These are phyloP conservation scores for Siphonodentalium dalli DNA, from an alignment of 2,888 invertebrate genomes.

Conservation along the genomic window DNA sequence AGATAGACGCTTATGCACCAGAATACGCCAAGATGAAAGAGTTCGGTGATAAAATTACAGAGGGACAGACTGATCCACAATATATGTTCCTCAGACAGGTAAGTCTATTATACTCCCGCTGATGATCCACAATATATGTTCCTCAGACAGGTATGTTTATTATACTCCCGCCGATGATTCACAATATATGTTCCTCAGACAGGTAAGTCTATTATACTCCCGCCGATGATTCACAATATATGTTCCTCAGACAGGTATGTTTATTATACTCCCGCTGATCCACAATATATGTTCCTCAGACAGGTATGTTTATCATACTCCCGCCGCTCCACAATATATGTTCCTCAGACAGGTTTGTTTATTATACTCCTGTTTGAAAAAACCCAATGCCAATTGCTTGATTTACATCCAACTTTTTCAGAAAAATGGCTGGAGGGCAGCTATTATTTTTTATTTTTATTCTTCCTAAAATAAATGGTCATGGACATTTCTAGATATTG, in stretches of 20 bases:
- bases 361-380: not conserved
- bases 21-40: constrained; percentile 99
- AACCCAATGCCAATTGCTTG: too few species aligned
- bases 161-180: not conserved
- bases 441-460: too few species aligned
- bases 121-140: constrained; percentile 79
- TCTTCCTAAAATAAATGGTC: too few species aligned
- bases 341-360: constrained; percentile 85
- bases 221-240: constrained; percentile 68
- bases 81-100: constrained; percentile 98
- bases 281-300: constrained; percentile 90
- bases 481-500: too few species aligned
- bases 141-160: constrained; percentile 78
- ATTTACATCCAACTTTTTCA: too few species aligned
- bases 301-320: constrained; percentile 69
- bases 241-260: constrained; percentile 90
- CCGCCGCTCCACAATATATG: constrained; percentile 97
- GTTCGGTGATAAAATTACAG: constrained; percentile 79
- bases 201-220: constrained; percentile 66
- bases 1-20: constrained; percentile 98
- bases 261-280: not conserved
- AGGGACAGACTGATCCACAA: constrained; percentile 89
- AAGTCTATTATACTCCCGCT: constrained; percentile 5
- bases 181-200: constrained; percentile 93
- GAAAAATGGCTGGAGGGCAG: too few species aligned